Evolutionary conservation across 2,113 vertebrate species (phyloP).

Genomic region (Columba janthina): DNA sequence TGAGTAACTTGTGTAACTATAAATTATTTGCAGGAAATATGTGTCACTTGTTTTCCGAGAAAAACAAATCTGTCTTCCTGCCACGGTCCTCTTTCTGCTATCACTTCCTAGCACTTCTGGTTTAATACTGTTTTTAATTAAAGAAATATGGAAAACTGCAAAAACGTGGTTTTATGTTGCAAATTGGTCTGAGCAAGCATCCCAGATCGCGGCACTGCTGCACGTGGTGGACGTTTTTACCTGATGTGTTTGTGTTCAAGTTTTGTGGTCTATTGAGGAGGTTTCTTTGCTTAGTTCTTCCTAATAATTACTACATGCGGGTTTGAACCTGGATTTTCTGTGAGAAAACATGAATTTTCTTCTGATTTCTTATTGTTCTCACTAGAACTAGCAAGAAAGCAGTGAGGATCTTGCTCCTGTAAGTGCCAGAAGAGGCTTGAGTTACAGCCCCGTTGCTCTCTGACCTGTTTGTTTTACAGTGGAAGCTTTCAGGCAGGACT

Average conservation of each 20-base stretch:
- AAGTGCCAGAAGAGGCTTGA: not conserved
- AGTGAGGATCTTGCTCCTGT: not conserved
- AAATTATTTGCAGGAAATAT: not conserved
- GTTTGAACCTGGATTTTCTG: not conserved
- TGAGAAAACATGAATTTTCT: not conserved
- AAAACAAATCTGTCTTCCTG: not conserved
- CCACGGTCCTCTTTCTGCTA: not conserved
- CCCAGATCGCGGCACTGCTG: not conserved
- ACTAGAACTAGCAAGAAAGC: not conserved
- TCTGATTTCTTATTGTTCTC: not conserved
- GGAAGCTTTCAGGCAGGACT: not conserved
- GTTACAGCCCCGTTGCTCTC: not conserved
- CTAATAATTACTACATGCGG: not conserved
- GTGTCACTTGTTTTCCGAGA: not conserved
- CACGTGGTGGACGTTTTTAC: not conserved
- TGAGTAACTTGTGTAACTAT: not conserved
- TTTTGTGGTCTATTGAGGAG: not conserved
- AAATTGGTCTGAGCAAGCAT: not conserved
- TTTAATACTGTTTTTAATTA: not conserved
- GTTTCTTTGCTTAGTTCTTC: not conserved
- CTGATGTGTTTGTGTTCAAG: not conserved
- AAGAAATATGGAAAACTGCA: not conserved
- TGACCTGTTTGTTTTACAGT: not conserved
- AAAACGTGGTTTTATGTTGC: rapidly evolving
- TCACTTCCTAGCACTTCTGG: not conserved